These are phyloP conservation scores for Coleophora flavipennella DNA, from an alignment of 2,888 invertebrate species.

Conservation along the genomic window DNA sequence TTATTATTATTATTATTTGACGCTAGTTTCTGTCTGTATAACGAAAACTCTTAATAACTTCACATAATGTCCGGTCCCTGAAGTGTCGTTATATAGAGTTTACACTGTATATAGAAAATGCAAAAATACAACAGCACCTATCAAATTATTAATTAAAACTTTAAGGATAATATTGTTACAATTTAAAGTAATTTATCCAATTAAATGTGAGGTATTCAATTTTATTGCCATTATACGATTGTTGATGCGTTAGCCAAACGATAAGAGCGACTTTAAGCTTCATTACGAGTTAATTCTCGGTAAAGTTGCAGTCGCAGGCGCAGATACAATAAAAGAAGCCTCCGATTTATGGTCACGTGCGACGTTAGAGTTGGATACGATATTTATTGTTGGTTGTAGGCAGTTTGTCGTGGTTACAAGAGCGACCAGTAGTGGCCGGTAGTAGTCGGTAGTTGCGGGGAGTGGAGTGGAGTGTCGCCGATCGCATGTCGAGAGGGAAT, in stretches of 20 bases:
- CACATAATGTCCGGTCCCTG: no score
- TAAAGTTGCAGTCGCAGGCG: slow-evolving; percentile 22
- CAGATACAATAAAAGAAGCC: slow-evolving; percentile 44
- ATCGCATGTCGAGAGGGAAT: slow-evolving; percentile 65
- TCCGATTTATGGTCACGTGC: slow-evolving; percentile 51
- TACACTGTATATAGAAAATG: no score
- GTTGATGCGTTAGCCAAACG: not conserved
- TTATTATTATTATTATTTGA: no score
- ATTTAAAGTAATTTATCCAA: no score
- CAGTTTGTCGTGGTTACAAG: slow-evolving; percentile 28
- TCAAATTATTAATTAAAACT: no score
- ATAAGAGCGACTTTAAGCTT: slow-evolving; percentile 29
- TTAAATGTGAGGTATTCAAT: no score
- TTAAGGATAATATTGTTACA: no score
- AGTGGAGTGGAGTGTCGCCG: slow-evolving; percentile 58
- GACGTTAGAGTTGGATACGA: slow-evolving; percentile 40
- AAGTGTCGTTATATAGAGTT: no score
- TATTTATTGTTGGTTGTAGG: slow-evolving; percentile 46
- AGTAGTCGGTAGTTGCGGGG: slow-evolving; percentile 17
- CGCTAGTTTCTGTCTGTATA: no score
- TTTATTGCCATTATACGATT: slow-evolving; percentile 1
- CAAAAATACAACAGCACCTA: no score
- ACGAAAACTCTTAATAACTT: no score
- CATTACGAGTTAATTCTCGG: slow-evolving; percentile 52
- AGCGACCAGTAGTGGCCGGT: slow-evolving; percentile 16